Conservation (phyloP, 2,797 vertebrate species). For the Helarctos malayanus region DNA sequence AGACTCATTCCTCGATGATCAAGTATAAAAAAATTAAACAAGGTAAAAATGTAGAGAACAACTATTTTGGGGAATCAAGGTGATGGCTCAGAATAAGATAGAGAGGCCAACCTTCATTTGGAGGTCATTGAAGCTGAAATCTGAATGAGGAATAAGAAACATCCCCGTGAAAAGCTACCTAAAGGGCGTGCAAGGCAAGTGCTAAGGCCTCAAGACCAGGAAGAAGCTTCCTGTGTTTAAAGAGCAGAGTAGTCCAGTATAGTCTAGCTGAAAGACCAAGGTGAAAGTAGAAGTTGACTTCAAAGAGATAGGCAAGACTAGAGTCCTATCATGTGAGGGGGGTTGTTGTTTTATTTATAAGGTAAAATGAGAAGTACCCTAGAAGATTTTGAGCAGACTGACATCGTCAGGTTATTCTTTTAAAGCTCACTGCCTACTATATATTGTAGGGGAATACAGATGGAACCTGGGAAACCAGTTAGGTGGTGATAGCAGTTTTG, state of each 20-base stretch:
- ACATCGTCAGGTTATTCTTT: not conserved
- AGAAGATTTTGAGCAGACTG: not conserved
- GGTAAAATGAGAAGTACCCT: not conserved
- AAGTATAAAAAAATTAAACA: not conserved
- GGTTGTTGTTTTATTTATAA: not conserved
- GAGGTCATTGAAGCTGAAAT: not conserved
- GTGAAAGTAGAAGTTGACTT: not conserved
- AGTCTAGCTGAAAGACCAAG: not conserved
- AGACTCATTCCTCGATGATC: not conserved
- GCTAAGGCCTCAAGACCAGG: not conserved
- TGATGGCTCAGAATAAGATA: not conserved
- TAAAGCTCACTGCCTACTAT: not conserved
- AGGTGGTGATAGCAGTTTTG: not conserved
- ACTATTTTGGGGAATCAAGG: not conserved
- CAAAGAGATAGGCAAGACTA: not conserved
- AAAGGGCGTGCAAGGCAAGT: not conserved
- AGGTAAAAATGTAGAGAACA: not conserved
- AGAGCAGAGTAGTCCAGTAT: not conserved
- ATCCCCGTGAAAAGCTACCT: accelerated
- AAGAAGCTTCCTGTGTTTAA: not conserved
- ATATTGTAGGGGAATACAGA: not conserved
- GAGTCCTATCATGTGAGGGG: not conserved
- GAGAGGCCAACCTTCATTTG: not conserved
- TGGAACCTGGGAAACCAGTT: not conserved
- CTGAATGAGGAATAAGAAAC: not conserved